phyloP scores from a whole-genome alignment of 2,113 vertebrate genomes.

The Odontophorus gujanensis region DNA sequence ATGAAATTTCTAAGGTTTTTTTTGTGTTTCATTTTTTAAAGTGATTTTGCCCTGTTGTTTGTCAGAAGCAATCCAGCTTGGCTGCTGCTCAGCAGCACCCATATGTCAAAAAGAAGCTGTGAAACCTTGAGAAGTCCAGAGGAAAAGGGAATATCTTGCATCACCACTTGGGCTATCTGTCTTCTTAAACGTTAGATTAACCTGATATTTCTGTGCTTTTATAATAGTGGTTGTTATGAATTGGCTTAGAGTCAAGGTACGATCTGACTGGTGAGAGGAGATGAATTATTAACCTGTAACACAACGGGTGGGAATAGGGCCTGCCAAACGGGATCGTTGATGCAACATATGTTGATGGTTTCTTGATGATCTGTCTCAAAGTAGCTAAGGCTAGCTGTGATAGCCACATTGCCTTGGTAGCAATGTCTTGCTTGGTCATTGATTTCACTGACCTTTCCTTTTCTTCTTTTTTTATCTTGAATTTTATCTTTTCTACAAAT shows the following conservation, averaged over 20 bases:
- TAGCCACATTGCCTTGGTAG: not conserved
- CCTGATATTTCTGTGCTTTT: slow-evolving; percentile 63
- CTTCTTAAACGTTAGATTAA: slow-evolving; percentile 62
- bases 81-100: not conserved
- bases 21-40: slow-evolving; percentile 30
- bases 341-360: slow-evolving; percentile 1
- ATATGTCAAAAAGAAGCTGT: not conserved
- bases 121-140: slow-evolving; percentile 9
- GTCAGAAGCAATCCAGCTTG: not conserved
- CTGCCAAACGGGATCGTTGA: slow-evolving; percentile 41
- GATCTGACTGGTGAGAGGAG: slow-evolving; percentile 48
- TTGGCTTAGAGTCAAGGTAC: slow-evolving; percentile 59
- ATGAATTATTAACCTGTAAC: slow-evolving; percentile 53
- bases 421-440: slow-evolving; percentile 5
- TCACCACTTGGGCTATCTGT: not conserved
- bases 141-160: slow-evolving; percentile 28
- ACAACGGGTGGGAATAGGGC: slow-evolving; percentile 32
- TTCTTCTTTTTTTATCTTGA: not conserved
- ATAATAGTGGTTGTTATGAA: slow-evolving; percentile 52
- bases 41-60: not conserved
- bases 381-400: not conserved
- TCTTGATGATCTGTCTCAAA: not conserved
- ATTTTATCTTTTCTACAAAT: not conserved
- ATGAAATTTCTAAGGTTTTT: slow-evolving; percentile 19
- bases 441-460: not conserved